Base-by-base conservation (phyloP, 2,888 invertebrate species). In the Gryllus longicercus region DNA sequence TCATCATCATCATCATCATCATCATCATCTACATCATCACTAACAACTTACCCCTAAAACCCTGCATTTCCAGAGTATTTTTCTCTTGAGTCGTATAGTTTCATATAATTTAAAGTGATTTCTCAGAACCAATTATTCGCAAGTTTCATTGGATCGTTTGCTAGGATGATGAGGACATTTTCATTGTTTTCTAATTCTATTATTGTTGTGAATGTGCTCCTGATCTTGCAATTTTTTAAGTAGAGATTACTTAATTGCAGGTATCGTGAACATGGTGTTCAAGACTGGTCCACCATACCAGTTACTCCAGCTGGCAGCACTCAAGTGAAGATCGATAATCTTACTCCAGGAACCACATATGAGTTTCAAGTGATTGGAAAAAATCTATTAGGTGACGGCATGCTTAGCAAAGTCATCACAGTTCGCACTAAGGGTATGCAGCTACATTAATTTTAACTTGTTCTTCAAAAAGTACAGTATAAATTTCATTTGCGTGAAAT, bases 341-440 rank as follows among this genome's bases (percentile, higher is more conserved):
- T 98, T 82, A 93, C 93, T 84, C 96, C 97, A 14, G 95, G 95
- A 83, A 96, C 96, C 75, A 93, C 94, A 81, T 98, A 98, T 88
- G 97, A 98, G 88, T 98, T 98, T 88, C 96, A 97, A 90, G 96
- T 98, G 81, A 93, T 97, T 85, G 96, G 98, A 81, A 95, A 96
- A 86, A 98, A 98, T 87, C 93, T 95, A 18, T 92, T 97, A 80
- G 98, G 98, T 82, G 96, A 97, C 86, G 98, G 98, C 82, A 95
- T 97, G 94, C 95, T 95, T 92, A 97, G 97, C 89, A 95, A 96
- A 88, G 92, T 95, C 82, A 94, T 97, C 86, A 95, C 94, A 81
- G 94, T 96, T 84, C 91, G 93, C 86, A 98, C 98, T 81, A 90
- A 95, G 86, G 96, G 97, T 97, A 90, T 90, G 91, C 38, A 38